These are phyloP conservation scores for Junonia oenone DNA, from an alignment of 2,888 invertebrate species.

Conservation along the genomic window DNA sequence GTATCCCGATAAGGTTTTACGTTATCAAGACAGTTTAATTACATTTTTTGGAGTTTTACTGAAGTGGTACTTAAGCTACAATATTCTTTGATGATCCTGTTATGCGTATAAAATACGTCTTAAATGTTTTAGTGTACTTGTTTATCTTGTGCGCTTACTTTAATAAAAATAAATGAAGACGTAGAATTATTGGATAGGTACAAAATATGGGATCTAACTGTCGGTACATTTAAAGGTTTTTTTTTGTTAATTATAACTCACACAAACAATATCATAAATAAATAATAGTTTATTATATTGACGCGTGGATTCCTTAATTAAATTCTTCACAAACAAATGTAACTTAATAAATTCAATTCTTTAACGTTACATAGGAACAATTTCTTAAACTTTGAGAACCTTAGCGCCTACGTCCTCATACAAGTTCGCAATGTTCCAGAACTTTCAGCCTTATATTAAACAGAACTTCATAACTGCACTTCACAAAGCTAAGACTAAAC, in stretches of 20 bases:
- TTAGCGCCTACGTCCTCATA: conserved; percentile 18
- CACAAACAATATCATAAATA: too few relatives aligned
- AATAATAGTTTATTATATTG: too few relatives aligned
- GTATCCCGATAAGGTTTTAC: conserved; percentile 3
- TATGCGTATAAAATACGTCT: too few relatives aligned
- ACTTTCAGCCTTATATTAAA: conserved; percentile 19
- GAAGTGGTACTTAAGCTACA: too few relatives aligned
- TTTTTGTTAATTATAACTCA: too few relatives aligned
- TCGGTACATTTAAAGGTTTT: too few relatives aligned
- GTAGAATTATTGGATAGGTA: too few relatives aligned
- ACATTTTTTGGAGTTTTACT: background rate
- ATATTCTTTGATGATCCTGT: too few relatives aligned
- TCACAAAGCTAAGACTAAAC: background rate
- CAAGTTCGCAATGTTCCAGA: conserved; percentile 25
- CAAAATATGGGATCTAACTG: too few relatives aligned
- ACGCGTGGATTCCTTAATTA: background rate
- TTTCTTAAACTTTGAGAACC: conserved; percentile 15
- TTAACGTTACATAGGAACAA: conserved; percentile 12
- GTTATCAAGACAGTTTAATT: background rate
- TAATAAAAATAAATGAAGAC: too few relatives aligned
- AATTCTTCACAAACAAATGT: background rate
- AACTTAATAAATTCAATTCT: background rate
- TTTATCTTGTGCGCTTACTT: too few relatives aligned
- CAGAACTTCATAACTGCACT: conserved; percentile 8
- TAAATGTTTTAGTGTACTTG: too few relatives aligned